Conservation (phyloP, 2,113 vertebrate species). For the Coptodon bakossiorum region DNA sequence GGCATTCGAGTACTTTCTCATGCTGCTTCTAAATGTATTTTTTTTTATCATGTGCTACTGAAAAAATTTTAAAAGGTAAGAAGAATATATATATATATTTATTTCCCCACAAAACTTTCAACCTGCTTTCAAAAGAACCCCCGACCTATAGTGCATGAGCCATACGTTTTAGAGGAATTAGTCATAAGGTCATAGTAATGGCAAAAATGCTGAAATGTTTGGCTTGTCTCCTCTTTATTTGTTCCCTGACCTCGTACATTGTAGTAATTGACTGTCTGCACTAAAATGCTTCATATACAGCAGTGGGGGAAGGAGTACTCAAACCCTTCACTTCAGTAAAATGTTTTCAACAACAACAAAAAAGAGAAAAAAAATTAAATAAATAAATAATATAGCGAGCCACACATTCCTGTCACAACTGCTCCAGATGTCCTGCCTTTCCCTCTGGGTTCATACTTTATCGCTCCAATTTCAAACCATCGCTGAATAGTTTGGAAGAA, state of each 20-base stretch:
- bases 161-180: slow-evolving; percentile 3
- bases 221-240: background rate
- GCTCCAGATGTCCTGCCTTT: background rate
- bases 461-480: background rate
- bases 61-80: slow-evolving; percentile 21
- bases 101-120: slow-evolving; percentile 17
- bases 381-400: background rate
- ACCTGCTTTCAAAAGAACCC: background rate
- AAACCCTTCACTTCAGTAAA: background rate
- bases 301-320: background rate
- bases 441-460: background rate
- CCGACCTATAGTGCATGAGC: background rate
- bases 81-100: background rate
- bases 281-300: background rate
- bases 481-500: background rate
- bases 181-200: background rate
- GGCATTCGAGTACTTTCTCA: slow-evolving; percentile 31
- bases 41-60: slow-evolving; percentile 11
- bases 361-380: background rate
- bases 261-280: background rate
- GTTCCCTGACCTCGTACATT: background rate
- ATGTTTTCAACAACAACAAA: background rate
- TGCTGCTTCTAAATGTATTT: slow-evolving; percentile 36
- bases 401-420: background rate
- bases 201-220: background rate